Evolutionary conservation across 2,113 vertebrate genomes (phyloP), one percentile per base, ranked within the genome.

Genomic region (Ophthalmolycus amberensis): DNA sequence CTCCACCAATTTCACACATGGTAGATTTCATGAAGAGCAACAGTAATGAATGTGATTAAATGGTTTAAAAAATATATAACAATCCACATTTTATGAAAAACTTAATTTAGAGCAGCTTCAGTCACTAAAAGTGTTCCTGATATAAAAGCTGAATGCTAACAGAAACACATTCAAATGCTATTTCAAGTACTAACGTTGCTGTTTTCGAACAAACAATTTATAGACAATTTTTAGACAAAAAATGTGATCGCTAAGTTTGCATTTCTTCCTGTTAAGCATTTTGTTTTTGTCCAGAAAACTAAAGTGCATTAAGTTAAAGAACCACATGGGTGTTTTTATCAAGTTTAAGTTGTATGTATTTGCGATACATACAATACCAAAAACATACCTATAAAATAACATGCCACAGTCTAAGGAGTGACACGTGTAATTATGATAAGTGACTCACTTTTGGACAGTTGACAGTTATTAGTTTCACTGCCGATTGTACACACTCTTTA

Each of bases 401-500:
- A 22, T 22, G 10, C 29, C 8, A 54, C 11, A 46, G 25, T 71
- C 10, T 9, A 9, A 64, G 2, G 4, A 16, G 3, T n/a, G 27
- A 22, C n/a, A 27, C 4, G 37, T 75, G 38, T 60, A 34, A 14
- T 59, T 29, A 52, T 52, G 1, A 60, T 56, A 60, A 38, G 8
- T 44, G 70, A 10, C 40, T 72, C 6, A 64, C 29, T 73, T 52
- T 67, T 75, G 54, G 38, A 81, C 66, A 64, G 72, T 71, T 71
- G 71, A 71, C 38, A 60, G 46, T 44, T 3, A 11, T 20, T 12
- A 27, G 64, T 78, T 83, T 80, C 64, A 59, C 34, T 38, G 44
- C 40, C 3, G 18, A 71, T 79, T 83, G 50, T 88, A 78, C 65
- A 71, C 78, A 84, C 77, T 78, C 80, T 82, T 84, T 75, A 88